Conservation (phyloP, 2,113 vertebrate genomes). For the Pantherophis guttatus region DNA sequence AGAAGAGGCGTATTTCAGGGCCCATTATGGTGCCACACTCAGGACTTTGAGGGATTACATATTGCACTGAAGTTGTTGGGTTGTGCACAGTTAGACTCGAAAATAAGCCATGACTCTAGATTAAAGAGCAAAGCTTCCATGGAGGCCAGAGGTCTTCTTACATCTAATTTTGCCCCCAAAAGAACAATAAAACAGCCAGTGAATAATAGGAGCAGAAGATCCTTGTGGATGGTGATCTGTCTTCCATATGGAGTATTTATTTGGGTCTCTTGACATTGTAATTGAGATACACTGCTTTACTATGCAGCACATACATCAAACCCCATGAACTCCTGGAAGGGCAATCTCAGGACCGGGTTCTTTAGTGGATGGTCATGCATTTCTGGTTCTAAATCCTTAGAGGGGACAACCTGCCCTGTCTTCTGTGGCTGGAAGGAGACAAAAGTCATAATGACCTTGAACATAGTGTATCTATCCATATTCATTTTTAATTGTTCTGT, state of each 20-base stretch:
- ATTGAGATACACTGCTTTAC: background rate
- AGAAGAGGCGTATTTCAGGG: background rate
- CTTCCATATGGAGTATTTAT: background rate
- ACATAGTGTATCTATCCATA: constrained; percentile 45
- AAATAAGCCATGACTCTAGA: background rate
- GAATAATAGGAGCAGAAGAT: background rate
- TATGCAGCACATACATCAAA: background rate
- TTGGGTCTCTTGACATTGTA: background rate
- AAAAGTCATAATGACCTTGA: constrained; percentile 27
- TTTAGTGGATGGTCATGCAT: background rate
- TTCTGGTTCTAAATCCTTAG: background rate
- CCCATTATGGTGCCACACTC: background rate
- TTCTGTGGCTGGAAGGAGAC: background rate
- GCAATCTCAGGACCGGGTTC: background rate
- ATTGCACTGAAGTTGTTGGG: background rate
- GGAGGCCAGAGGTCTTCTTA: background rate
- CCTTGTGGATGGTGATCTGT: background rate
- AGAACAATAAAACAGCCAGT: background rate
- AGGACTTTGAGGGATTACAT: background rate
- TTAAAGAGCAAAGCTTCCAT: background rate
- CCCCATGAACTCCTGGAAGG: background rate
- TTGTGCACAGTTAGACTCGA: background rate
- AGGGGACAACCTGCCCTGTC: background rate
- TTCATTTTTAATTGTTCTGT: constrained; percentile 51
- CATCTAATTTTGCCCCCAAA: background rate